These are phyloP conservation scores for Caranx ignobilis DNA, from an alignment of 2,113 vertebrate species.

Conservation along the genomic window DNA sequence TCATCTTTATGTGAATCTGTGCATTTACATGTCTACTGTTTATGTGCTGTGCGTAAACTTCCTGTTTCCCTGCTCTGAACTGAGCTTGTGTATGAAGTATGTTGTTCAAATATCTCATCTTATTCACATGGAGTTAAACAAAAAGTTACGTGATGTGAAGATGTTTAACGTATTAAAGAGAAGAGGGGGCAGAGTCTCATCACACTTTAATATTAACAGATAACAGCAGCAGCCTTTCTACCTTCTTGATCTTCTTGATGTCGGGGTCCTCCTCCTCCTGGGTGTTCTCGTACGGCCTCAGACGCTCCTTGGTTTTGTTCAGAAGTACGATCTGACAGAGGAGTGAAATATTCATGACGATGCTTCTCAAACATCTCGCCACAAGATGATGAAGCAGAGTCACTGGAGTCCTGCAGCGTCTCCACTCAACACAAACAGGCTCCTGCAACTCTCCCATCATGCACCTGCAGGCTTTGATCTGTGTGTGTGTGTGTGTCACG, in stretches of 20 bases:
- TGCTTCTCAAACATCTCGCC: conserved; percentile 15
- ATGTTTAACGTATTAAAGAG: too few relatives aligned
- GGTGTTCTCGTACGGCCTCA: conserved; percentile 88
- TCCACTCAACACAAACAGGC: background rate
- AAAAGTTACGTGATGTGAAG: too few relatives aligned
- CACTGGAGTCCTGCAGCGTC: conserved; percentile 25
- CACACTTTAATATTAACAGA: too few relatives aligned
- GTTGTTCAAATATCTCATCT: too few relatives aligned
- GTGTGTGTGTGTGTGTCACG: background rate
- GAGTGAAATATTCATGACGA: conserved; percentile 47
- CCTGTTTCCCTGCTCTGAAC: too few relatives aligned
- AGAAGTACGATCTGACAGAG: conserved; percentile 87
- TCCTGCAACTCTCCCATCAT: conserved; percentile 12
- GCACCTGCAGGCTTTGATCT: conserved; percentile 37
- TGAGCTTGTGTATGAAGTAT: too few relatives aligned
- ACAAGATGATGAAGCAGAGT: conserved; percentile 25
- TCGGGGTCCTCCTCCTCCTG: conserved; percentile 96
- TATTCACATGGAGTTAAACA: too few relatives aligned
- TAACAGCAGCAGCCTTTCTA: conserved; percentile 44
- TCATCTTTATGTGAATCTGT: too few relatives aligned
- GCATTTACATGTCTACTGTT: too few relatives aligned
- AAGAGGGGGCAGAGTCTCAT: too few relatives aligned
- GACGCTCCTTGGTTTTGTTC: conserved; percentile 94
- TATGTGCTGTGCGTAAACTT: too few relatives aligned
- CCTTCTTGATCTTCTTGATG: conserved; percentile 99